Conservation (phyloP, 1,140 invertebrate species). For the Drosophila varians region DNA sequence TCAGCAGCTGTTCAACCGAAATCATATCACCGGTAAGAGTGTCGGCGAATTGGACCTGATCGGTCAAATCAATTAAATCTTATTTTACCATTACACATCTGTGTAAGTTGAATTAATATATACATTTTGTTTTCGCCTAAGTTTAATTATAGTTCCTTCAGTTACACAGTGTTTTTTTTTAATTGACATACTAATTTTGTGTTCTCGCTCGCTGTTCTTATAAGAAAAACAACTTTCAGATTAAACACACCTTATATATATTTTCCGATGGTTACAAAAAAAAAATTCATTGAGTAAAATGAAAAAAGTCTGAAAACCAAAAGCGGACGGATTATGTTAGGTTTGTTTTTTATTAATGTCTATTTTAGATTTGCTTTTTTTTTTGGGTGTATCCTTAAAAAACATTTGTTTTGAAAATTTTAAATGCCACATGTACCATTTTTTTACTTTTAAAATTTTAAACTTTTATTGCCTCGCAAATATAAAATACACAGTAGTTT, state of each 20-base stretch:
- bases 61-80: conserved; percentile 15
- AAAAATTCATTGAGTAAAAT: too few relatives aligned
- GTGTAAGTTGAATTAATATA: not conserved
- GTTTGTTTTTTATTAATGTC: too few relatives aligned
- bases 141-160: not conserved
- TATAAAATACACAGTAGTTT: not conserved
- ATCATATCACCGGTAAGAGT: conserved; percentile 81
- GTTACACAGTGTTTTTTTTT: not conserved
- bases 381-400: too few relatives aligned
- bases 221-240: not conserved
- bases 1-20: conserved; percentile 73
- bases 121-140: conserved; percentile 12
- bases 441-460: too few relatives aligned
- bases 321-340: too few relatives aligned
- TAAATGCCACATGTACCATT: too few relatives aligned
- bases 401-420: too few relatives aligned
- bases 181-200: not conserved
- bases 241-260: not conserved
- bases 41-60: conserved; percentile 17
- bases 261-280: not conserved
- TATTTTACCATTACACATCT: not conserved
- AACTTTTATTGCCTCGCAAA: conserved; percentile 25
- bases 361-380: too few relatives aligned
- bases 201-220: not conserved
- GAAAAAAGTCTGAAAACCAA: too few relatives aligned